Conservation (phyloP, 1,140 invertebrate genomes). For the Drepana arcuata region DNA sequence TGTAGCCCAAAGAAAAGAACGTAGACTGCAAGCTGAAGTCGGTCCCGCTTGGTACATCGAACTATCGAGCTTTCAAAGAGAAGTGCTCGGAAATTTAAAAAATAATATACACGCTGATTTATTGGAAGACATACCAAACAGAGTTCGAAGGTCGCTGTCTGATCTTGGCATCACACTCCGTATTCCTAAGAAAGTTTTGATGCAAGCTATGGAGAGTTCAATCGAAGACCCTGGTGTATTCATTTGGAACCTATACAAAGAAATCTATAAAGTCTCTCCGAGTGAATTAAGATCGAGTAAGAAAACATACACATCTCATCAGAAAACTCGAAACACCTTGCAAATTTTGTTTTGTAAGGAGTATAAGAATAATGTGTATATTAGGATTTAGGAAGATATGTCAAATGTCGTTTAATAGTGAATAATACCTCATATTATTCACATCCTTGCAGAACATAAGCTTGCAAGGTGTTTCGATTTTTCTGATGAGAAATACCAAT, state of each 20-base stretch:
- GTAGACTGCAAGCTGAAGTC: slow-evolving; percentile 28
- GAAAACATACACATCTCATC: too few relatives aligned
- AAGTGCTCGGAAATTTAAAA: slow-evolving; percentile 31
- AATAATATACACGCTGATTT: slow-evolving; percentile 51
- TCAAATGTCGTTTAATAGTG: too few relatives aligned
- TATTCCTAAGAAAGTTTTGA: slow-evolving; percentile 30
- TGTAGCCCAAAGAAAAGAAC: slow-evolving; percentile 26
- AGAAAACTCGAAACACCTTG: too few relatives aligned
- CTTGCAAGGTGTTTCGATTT: too few relatives aligned
- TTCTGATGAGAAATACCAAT: too few relatives aligned
- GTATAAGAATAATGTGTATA: too few relatives aligned
- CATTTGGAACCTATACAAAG: slow-evolving; percentile 50
- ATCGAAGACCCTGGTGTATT: slow-evolving; percentile 47
- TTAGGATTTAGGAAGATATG: too few relatives aligned
- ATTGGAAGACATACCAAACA: slow-evolving; percentile 38
- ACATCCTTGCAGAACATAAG: too few relatives aligned
- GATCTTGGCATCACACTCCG: slow-evolving; percentile 46
- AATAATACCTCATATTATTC: too few relatives aligned
- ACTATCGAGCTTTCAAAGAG: slow-evolving; percentile 35
- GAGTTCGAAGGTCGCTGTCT: slow-evolving; percentile 35
- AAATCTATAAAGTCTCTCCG: slow-evolving; percentile 39
- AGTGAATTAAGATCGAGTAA: slow-evolving; percentile 34
- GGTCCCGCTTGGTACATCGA: slow-evolving; percentile 51
- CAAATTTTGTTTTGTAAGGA: too few relatives aligned
- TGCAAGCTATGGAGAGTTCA: slow-evolving; percentile 41